Evolutionary conservation across 2,113 vertebrate species (phyloP), one percentile per base, ranked within the genome.

Genomic region (Tetrax tetrax): DNA sequence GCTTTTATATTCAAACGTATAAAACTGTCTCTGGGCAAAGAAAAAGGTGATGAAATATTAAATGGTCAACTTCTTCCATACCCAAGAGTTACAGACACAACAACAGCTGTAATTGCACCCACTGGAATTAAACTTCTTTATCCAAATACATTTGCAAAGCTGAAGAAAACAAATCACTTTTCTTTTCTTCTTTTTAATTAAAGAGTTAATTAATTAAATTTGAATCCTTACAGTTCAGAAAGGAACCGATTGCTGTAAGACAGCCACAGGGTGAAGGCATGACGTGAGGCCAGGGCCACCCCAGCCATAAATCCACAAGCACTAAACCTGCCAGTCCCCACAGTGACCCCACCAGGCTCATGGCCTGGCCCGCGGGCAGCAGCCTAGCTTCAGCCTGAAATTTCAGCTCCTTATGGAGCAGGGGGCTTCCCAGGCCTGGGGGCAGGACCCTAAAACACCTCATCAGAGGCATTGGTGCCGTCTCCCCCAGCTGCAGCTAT

Each of bases 381-480:
- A 9, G 19, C 18, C 20, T 4, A 5, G 10, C n/a, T 77, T 24
- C 53, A 50, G 53, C 16, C 70, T 31, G 43, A 25, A 25, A 1
- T 2, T 69, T 35, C 33, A 65, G 51, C 25, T 56, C 22, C 35
- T 24, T 37, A 28, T 22, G 48, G 80, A 75, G 33, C 14, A n/a
- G 22, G 10, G 1, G 2, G 20, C 29, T 65, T 38, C 14, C 33
- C 1, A 0, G 29, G 0, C 12, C 12, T 4, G 2, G 17, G 21
- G 7, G 6, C 13, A 53, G 21, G 21, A 75, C 29, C 16, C 17
- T 21, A 33, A 35, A 14, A 59, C 21, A 13, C 41, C 21, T 45
- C 1, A 1, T 47, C 1, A 1, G 31, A 37, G 27, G 25, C 1
- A 0, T 2, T 1, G 1, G 2, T 0, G 0, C 15, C 37, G 33